Evolutionary conservation across 2,113 vertebrate genomes (phyloP).

Genomic region (Macrotis lagotis): DNA sequence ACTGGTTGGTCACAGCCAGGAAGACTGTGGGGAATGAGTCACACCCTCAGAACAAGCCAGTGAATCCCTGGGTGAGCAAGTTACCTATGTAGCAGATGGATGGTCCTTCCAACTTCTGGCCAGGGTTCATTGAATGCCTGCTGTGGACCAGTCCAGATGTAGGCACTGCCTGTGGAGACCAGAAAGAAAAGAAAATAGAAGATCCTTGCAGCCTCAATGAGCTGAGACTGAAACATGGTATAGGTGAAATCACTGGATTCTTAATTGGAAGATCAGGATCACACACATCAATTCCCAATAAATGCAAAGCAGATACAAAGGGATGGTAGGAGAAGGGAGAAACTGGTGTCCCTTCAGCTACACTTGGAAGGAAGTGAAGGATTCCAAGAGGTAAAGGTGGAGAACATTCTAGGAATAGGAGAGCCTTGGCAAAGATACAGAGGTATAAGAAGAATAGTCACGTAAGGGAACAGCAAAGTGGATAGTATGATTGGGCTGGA

Average conservation of each 20-base stretch:
- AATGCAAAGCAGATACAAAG: background rate
- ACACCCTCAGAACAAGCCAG: background rate
- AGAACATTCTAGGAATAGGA: background rate
- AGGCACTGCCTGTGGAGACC: background rate
- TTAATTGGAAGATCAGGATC: background rate
- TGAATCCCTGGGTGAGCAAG: background rate
- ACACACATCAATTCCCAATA: background rate
- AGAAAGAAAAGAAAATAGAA: background rate
- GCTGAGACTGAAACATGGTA: background rate
- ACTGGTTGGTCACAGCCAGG: background rate
- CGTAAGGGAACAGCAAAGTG: background rate
- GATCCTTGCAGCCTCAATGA: background rate
- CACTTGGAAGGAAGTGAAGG: background rate
- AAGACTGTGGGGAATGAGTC: background rate
- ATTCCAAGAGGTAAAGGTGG: background rate
- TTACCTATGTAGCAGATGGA: background rate
- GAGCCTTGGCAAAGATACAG: background rate
- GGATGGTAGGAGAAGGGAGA: background rate
- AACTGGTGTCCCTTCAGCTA: background rate
- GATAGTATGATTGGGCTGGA: background rate
- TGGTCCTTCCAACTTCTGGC: background rate
- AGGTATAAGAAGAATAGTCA: background rate
- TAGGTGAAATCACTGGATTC: background rate
- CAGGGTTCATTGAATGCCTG: background rate
- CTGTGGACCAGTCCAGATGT: background rate